Evolutionary conservation across 2,888 invertebrate species (phyloP).

Genomic region (Macaria notata): DNA sequence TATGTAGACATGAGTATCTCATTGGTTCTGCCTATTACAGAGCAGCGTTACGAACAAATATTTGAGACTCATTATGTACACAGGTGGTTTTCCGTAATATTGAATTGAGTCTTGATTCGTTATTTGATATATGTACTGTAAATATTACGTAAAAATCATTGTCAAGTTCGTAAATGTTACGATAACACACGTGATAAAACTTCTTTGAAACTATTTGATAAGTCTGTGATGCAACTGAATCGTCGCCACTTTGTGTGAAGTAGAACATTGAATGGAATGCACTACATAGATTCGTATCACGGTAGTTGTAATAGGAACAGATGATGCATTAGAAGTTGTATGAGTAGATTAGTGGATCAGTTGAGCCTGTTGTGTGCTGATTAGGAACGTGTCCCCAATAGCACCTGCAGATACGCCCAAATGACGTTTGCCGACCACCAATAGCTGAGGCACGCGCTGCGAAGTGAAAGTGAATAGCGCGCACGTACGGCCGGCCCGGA

Average conservation of each 20-base stretch:
- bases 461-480: slow-evolving; percentile 79
- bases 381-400: slow-evolving; percentile 46
- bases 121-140: slow-evolving; percentile 18
- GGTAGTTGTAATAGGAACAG: not conserved
- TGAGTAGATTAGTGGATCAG: too few relatives aligned
- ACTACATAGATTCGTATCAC: not conserved
- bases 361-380: slow-evolving; percentile 5
- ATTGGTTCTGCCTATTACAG: slow-evolving; percentile 22
- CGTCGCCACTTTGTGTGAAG: not conserved
- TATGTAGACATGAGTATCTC: slow-evolving; percentile 16
- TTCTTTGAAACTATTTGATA: slow-evolving; percentile 5
- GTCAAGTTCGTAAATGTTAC: slow-evolving; percentile 16
- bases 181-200: slow-evolving; percentile 11
- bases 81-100: slow-evolving; percentile 25
- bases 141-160: slow-evolving; percentile 18
- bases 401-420: slow-evolving; percentile 48
- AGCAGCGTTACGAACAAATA: slow-evolving; percentile 26
- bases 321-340: not conserved
- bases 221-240: not conserved
- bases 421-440: slow-evolving; percentile 52
- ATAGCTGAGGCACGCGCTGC: slow-evolving; percentile 64
- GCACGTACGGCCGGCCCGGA: slow-evolving; percentile 71
- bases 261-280: not conserved
- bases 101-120: slow-evolving; percentile 29
- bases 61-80: slow-evolving; percentile 24